These are phyloP conservation scores for Mesembrinibis cayennensis DNA, from an alignment of 2,113 vertebrate species.

Conservation along the genomic window DNA sequence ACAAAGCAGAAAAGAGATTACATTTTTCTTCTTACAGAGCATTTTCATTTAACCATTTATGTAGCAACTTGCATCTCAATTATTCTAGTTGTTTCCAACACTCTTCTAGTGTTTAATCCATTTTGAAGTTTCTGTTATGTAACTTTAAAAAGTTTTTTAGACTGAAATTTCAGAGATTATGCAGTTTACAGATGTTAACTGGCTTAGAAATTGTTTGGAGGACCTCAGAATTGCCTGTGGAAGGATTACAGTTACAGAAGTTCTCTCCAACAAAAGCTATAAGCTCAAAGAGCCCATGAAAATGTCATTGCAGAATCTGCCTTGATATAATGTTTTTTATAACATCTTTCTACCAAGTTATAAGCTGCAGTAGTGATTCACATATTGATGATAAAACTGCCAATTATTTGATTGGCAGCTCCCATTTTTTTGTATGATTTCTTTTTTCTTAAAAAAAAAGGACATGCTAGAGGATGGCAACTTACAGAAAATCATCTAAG, in stretches of 20 bases:
- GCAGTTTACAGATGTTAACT: neutral
- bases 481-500: accelerated
- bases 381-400: neutral
- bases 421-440: neutral
- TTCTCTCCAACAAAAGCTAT: neutral
- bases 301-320: neutral
- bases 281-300: neutral
- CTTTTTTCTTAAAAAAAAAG: neutral
- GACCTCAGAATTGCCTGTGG: neutral
- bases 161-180: neutral
- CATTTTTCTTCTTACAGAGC: neutral
- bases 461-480: neutral
- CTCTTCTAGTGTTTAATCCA: neutral
- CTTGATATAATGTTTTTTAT: neutral
- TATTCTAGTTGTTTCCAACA: neutral
- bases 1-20: neutral
- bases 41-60: neutral
- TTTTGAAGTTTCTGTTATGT: neutral
- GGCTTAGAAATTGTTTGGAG: neutral
- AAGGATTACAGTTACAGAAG: neutral
- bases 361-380: neutral
- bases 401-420: neutral
- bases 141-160: neutral
- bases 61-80: neutral
- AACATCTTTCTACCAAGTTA: neutral